Percentiles rank a stretch among this genome's conserved stretches.
These are phyloP conservation scores for Malthinus flaveolus DNA, from an alignment of 2,888 invertebrate genomes.

Conservation along the genomic window DNA sequence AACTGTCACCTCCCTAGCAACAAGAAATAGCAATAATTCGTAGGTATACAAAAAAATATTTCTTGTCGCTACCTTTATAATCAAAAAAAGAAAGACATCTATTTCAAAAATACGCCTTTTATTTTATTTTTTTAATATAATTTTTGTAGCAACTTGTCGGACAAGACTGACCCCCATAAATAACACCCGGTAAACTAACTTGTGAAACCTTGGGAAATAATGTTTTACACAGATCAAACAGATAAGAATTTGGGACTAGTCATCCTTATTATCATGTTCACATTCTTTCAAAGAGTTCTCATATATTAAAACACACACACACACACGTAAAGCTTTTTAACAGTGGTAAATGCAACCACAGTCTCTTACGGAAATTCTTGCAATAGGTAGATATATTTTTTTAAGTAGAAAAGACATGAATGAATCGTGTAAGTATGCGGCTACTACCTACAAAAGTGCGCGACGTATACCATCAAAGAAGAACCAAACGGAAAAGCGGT, in stretches of 20 bases:
- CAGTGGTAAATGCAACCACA: slow-evolving; percentile 23
- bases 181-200: slow-evolving; percentile 43
- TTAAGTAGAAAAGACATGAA: slow-evolving; percentile 20
- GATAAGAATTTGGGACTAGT: slow-evolving; percentile 46
- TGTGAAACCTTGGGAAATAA: slow-evolving; percentile 50
- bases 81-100: too few relatives aligned
- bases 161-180: slow-evolving; percentile 48
- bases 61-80: too few relatives aligned
- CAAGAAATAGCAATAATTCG: too few relatives aligned
- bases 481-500: slow-evolving; percentile 1
- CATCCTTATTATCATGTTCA: slow-evolving; percentile 47
- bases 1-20: too few relatives aligned
- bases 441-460: slow-evolving; percentile 11
- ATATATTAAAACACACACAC: slow-evolving; percentile 19
- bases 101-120: slow-evolving; percentile 1
- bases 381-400: slow-evolving; percentile 30
- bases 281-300: slow-evolving; percentile 39
- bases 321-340: too few relatives aligned
- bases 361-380: slow-evolving; percentile 36
- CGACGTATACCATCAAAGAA: slow-evolving; percentile 13
- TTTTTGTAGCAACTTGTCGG: slow-evolving; percentile 33
- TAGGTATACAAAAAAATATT: too few relatives aligned
- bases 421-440: slow-evolving; percentile 26
- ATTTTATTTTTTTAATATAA: slow-evolving; percentile 43
- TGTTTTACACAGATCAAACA: slow-evolving; percentile 48